Percentiles rank a stretch among this genome's conserved stretches.
Conservation (phyloP, 2,888 invertebrate species). For the Temnothorax unifasciatus region DNA sequence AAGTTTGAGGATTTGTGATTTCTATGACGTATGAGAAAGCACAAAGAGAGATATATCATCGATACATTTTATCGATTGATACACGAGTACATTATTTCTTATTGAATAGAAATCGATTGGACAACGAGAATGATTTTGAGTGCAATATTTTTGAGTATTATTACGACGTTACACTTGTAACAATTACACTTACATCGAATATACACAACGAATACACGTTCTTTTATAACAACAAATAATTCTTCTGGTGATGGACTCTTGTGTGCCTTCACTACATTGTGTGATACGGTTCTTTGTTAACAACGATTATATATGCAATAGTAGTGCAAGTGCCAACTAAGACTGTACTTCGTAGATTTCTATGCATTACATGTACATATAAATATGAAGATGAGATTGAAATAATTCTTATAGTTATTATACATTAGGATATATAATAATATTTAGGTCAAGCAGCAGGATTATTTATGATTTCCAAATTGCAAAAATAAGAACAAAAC, state of each 20-base stretch:
- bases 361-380: slow-evolving; percentile 61
- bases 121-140: slow-evolving; percentile 36
- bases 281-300: slow-evolving; percentile 60
- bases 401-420: background rate
- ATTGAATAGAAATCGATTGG: slow-evolving; percentile 17
- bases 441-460: background rate
- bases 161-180: slow-evolving; percentile 49
- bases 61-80: background rate
- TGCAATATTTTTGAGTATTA: slow-evolving; percentile 70
- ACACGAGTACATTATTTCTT: slow-evolving; percentile 2
- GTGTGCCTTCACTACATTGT: slow-evolving; percentile 60
- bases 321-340: slow-evolving; percentile 48
- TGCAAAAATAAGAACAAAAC: slow-evolving; percentile 4
- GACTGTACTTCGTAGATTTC: slow-evolving; percentile 62
- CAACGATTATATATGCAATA: slow-evolving; percentile 39
- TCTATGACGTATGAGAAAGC: slow-evolving; percentile 1
- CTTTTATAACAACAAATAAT: slow-evolving; percentile 51
- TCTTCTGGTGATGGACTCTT: slow-evolving; percentile 70
- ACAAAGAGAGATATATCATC: background rate
- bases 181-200: slow-evolving; percentile 47
- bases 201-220: slow-evolving; percentile 38
- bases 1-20: background rate
- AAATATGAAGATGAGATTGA: slow-evolving; percentile 21
- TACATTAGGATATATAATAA: background rate
- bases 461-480: slow-evolving; percentile 21